phyloP scores from a whole-genome alignment of 2,797 vertebrate species.

The Triplophysa bombifrons region DNA sequence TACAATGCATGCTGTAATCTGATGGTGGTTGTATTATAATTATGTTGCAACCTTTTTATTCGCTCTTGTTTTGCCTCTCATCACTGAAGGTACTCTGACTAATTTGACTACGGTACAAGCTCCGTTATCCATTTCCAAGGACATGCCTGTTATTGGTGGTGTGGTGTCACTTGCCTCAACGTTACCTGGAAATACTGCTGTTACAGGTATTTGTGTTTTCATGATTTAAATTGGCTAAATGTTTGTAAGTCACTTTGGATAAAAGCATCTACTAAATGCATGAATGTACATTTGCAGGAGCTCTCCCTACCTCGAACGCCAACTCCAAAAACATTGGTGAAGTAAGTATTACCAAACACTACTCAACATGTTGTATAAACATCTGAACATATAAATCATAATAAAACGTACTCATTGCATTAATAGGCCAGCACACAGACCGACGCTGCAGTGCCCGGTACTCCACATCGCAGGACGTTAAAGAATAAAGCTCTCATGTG shows the following conservation, averaged over 20 bases:
- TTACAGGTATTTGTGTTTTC: conserved; percentile 80
- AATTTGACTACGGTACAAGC: conserved; percentile 62
- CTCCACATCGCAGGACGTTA: conserved; percentile 84
- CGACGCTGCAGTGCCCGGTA: conserved; percentile 75
- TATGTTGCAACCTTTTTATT: not conserved
- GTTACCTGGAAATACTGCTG: conserved; percentile 87
- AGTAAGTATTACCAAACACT: conserved; percentile 77
- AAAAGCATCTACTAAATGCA: not conserved
- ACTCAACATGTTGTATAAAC: not conserved
- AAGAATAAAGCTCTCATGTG: conserved; percentile 98
- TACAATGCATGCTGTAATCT: too few relatives aligned
- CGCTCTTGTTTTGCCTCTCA: conserved; percentile 2
- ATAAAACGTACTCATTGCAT: not conserved
- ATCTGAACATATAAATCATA: not conserved
- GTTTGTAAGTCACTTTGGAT: not conserved
- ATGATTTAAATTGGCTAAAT: not conserved
- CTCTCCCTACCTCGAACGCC: conserved; percentile 83
- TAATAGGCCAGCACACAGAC: conserved; percentile 95
- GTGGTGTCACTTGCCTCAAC: conserved; percentile 92
- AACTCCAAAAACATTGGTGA: conserved; percentile 92
- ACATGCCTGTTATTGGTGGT: conserved; percentile 93
- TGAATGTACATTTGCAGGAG: conserved; percentile 74
- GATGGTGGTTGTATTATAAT: too few relatives aligned
- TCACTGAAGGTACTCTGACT: conserved; percentile 36
- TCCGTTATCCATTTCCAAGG: conserved; percentile 75